Conservation (phyloP, 2,797 vertebrate genomes). For the Pagetopsis macropterus region DNA sequence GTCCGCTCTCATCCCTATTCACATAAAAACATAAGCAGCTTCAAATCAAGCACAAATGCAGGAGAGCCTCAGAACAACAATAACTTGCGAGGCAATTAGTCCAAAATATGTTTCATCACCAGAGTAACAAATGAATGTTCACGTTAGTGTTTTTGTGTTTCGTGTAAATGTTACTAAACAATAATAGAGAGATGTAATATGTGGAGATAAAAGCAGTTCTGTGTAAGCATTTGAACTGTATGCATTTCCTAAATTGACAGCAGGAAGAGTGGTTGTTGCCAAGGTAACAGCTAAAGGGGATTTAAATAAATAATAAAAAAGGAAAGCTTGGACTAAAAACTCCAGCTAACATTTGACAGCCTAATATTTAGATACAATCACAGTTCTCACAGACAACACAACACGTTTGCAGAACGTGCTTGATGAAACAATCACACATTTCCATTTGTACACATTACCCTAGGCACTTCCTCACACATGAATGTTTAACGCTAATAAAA, state of each 20-base stretch:
- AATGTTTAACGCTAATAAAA: constrained; percentile 21
- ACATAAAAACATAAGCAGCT: constrained; percentile 15
- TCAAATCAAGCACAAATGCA: neutral
- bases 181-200: neutral
- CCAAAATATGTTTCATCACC: neutral
- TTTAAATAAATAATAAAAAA: constrained; percentile 9
- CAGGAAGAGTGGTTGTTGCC: constrained; percentile 16
- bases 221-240: neutral
- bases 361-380: neutral
- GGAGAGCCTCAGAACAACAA: neutral
- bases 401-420: constrained; percentile 15
- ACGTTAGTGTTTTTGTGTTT: neutral
- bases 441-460: constrained; percentile 11
- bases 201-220: neutral
- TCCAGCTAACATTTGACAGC: neutral
- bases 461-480: neutral
- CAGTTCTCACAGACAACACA: constrained; percentile 2
- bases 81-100: neutral
- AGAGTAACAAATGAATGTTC: neutral
- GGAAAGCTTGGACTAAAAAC: neutral
- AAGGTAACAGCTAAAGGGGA: constrained; percentile 26
- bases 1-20: neutral
- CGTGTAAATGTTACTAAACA: neutral
- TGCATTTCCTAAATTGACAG: neutral
- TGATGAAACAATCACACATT: constrained; percentile 22